A percentile compares a stretch with the other conserved stretches of the same genome.
Conservation (phyloP, 2,113 vertebrate species). For the Gallinago jamesoni region DNA sequence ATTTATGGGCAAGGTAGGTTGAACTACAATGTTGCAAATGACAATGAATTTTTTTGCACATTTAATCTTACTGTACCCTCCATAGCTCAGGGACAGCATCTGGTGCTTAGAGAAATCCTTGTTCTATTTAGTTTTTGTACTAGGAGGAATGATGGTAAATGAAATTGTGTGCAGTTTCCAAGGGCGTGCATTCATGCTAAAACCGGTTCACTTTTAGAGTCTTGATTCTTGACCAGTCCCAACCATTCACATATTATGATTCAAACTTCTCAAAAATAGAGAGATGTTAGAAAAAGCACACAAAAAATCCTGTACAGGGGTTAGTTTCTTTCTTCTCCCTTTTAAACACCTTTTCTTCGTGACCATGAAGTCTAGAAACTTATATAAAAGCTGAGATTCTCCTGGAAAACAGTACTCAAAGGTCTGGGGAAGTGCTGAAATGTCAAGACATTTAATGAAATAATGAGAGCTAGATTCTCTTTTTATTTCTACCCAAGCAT, state of each 20-base stretch:
- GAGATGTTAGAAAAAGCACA: neutral
- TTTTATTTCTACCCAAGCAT: neutral
- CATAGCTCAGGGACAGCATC: neutral
- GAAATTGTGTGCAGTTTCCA: neutral
- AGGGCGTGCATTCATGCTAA: conserved; percentile 12
- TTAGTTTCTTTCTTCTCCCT: neutral
- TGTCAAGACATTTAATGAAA: neutral
- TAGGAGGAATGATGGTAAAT: neutral
- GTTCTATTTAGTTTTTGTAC: neutral
- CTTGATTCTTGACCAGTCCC: neutral
- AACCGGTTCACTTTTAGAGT: neutral
- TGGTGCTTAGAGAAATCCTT: neutral
- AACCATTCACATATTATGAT: neutral
- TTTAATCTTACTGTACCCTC: neutral
- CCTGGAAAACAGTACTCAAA: neutral
- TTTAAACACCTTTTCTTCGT: neutral
- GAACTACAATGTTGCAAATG: neutral
- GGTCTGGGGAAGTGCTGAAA: neutral
- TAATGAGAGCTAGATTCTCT: neutral
- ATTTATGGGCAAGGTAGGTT: neutral
- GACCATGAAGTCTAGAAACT: neutral
- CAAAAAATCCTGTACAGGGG: neutral
- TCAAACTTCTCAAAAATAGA: neutral
- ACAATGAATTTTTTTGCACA: neutral
- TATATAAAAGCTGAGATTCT: neutral